phyloP scores from a whole-genome alignment of 2,888 invertebrate species.

The Philhelius pedissequus region DNA sequence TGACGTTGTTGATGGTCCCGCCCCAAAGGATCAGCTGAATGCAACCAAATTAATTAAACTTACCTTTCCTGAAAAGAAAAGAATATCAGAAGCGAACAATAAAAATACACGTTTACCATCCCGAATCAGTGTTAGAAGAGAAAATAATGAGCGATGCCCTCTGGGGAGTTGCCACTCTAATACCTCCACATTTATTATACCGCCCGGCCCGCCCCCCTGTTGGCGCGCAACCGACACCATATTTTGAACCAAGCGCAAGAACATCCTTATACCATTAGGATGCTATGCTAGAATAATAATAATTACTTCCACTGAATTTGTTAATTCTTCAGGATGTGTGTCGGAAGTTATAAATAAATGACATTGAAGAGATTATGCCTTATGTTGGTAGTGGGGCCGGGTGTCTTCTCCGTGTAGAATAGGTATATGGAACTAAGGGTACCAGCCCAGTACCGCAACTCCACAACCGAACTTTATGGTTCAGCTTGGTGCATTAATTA shows the following conservation, averaged over 20 bases:
- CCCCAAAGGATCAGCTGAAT: conserved; percentile 21
- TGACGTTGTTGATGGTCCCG: not conserved
- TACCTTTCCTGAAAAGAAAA: not conserved
- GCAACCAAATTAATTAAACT: conserved; percentile 59
- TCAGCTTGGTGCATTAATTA: conserved; percentile 60
- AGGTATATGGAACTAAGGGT: not conserved
- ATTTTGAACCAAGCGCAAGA: not conserved
- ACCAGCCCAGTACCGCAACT: not conserved
- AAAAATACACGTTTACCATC: not conserved
- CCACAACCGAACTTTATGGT: not conserved
- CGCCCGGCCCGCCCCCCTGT: too few species aligned
- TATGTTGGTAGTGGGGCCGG: not conserved
- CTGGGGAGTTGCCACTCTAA: not conserved
- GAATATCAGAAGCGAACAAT: not conserved
- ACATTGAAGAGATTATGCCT: conserved; percentile 61
- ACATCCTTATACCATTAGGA: conserved; percentile 59
- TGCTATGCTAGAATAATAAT: conserved; percentile 59
- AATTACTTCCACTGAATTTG: conserved; percentile 68
- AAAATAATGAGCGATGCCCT: conserved; percentile 50
- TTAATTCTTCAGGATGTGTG: conserved; percentile 65
- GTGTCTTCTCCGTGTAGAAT: too few species aligned
- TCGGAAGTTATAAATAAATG: conserved; percentile 68
- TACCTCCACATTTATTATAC: too few species aligned
- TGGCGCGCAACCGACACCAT: not conserved
- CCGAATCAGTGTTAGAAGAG: not conserved